phyloP scores from a whole-genome alignment of 2,888 invertebrate genomes.

The Steinernema hermaphroditum region DNA sequence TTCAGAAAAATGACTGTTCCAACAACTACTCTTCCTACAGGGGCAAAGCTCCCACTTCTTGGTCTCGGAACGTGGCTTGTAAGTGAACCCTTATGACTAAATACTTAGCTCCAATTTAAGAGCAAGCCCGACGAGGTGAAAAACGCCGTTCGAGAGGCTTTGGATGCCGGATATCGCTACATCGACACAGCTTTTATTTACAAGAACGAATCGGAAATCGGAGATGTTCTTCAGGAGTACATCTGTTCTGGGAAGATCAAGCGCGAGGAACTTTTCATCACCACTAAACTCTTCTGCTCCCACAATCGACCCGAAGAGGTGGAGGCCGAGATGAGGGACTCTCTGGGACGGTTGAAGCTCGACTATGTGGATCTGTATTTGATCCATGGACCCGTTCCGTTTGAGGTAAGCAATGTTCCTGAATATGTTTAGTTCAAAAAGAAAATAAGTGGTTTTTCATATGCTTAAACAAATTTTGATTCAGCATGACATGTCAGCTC shows the following conservation, averaged over 20 bases:
- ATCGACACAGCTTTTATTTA: constrained; percentile 79
- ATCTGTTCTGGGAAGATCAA: constrained; percentile 72
- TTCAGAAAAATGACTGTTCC: too few species aligned
- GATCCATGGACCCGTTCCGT: constrained; percentile 40
- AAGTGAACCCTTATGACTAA: background rate
- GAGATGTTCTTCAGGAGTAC: constrained; percentile 73
- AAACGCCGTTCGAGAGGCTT: constrained; percentile 52
- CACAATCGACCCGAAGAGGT: constrained; percentile 46
- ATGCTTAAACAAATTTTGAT: too few species aligned
- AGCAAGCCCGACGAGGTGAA: constrained; percentile 38
- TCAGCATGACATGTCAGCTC: constrained; percentile 34
- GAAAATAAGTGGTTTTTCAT: too few species aligned
- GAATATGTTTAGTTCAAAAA: too few species aligned
- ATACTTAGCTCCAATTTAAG: background rate
- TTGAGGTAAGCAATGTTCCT: too few species aligned
- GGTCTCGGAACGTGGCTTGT: constrained; percentile 61
- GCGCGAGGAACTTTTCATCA: constrained; percentile 61
- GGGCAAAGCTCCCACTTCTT: constrained; percentile 56
- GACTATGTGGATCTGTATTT: constrained; percentile 56
- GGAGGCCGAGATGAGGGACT: constrained; percentile 41
- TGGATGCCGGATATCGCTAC: constrained; percentile 63
- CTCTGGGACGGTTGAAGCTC: constrained; percentile 49
- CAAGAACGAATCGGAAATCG: constrained; percentile 77
- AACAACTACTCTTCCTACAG: constrained; percentile 38
- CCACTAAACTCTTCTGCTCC: constrained; percentile 49